Conservation (phyloP, 1,140 invertebrate genomes). For the Eumaeus atala region DNA sequence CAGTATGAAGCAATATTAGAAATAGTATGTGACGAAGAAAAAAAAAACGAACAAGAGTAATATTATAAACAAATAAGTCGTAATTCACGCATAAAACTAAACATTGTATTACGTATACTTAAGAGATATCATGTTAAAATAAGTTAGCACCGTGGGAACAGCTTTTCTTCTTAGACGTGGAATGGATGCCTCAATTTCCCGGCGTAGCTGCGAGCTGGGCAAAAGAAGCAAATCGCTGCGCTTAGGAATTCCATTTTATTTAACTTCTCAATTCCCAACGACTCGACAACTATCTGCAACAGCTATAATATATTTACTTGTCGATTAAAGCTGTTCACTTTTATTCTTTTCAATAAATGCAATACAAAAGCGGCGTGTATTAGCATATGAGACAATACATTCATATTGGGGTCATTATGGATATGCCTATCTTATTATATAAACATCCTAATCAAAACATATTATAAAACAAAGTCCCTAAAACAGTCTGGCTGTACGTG, state of each 20-base stretch:
- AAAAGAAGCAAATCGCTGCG: slow-evolving; percentile 28
- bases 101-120: not conserved
- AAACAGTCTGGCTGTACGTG: too few relatives aligned
- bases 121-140: slow-evolving; percentile 6
- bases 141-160: slow-evolving; percentile 22
- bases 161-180: slow-evolving; percentile 29
- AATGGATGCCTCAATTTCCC: slow-evolving; percentile 33
- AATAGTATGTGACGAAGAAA: too few relatives aligned
- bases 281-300: slow-evolving; percentile 25
- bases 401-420: too few relatives aligned
- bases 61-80: too few relatives aligned
- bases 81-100: too few relatives aligned
- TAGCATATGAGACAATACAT: not conserved
- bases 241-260: slow-evolving; percentile 34
- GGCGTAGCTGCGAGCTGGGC: slow-evolving; percentile 14
- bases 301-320: slow-evolving; percentile 24
- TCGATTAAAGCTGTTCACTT: not conserved
- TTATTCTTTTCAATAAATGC: not conserved
- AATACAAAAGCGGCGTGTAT: too few relatives aligned
- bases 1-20: too few relatives aligned
- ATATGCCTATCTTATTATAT: too few relatives aligned
- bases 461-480: too few relatives aligned
- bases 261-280: slow-evolving; percentile 46
- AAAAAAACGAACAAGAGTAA: too few relatives aligned
- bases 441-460: too few relatives aligned